These are phyloP conservation scores for Andrena trimmerana DNA, from an alignment of 2,888 invertebrate genomes.

Conservation along the genomic window DNA sequence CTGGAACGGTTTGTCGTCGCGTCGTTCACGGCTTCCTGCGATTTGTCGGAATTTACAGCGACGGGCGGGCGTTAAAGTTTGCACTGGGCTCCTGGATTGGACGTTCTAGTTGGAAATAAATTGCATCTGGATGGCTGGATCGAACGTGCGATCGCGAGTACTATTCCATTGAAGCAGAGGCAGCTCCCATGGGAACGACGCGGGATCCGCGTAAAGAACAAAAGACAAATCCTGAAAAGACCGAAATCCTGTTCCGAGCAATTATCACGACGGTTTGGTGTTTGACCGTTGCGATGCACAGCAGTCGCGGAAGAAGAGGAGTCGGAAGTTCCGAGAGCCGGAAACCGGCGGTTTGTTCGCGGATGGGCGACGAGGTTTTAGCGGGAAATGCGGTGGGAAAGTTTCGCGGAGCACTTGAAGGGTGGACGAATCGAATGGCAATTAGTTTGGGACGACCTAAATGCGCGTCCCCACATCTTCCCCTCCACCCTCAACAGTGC, in stretches of 20 bases:
- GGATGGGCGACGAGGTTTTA: constrained; percentile 38
- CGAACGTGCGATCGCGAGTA: too few species aligned
- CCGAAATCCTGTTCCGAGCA: constrained; percentile 19
- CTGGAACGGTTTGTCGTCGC: constrained; percentile 1
- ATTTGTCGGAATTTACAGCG: constrained; percentile 6
- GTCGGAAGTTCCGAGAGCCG: constrained; percentile 55
- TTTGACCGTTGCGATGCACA: constrained; percentile 29
- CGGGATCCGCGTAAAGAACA: too few species aligned
- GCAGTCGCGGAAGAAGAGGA: constrained; percentile 19
- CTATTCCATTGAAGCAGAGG: too few species aligned
- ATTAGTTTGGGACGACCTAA: constrained; percentile 69
- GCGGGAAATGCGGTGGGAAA: constrained; percentile 64
- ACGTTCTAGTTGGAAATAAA: not conserved
- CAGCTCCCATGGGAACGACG: too few species aligned
- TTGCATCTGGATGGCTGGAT: not conserved
- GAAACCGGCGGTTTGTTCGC: constrained; percentile 60
- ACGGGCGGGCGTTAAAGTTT: not conserved
- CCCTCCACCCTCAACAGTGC: not conserved
- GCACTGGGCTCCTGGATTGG: not conserved
- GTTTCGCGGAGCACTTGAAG: constrained; percentile 55
- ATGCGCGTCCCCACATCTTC: constrained; percentile 25
- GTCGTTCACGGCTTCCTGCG: not conserved
- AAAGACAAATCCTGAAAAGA: not conserved
- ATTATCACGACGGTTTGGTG: constrained; percentile 48
- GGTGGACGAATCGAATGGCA: constrained; percentile 67